Conservation (phyloP, 2,113 vertebrate species). For the Arizona elegans region DNA sequence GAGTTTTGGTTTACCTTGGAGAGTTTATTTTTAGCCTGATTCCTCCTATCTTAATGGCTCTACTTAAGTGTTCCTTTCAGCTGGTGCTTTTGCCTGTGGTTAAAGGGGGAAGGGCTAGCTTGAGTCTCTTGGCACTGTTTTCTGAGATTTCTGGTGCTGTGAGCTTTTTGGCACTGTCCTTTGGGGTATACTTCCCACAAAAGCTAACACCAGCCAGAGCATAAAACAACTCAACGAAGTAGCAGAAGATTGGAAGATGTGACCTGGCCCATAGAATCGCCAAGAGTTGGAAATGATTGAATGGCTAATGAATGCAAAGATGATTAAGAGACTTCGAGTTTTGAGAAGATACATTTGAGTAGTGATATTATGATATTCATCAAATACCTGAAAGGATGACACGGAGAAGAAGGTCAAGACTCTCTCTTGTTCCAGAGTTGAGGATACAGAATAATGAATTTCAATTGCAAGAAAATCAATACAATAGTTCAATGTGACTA, state of each 20-base stretch:
- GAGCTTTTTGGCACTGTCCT: no score
- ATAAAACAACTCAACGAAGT: not conserved
- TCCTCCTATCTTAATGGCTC: no score
- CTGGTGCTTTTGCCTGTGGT: no score
- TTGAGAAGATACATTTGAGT: not conserved
- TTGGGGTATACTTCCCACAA: no score
- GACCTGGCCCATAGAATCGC: not conserved
- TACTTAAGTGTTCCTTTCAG: no score
- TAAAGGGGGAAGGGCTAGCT: no score
- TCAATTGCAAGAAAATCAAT: not conserved
- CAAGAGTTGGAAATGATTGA: not conserved
- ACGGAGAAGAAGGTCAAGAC: not conserved
- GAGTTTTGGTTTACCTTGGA: no score
- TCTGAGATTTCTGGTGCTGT: no score
- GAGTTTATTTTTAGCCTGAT: no score
- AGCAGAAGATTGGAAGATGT: not conserved
- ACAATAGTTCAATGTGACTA: not conserved
- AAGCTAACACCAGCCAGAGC: not conserved
- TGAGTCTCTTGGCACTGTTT: no score
- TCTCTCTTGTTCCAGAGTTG: not conserved
- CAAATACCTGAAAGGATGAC: not conserved
- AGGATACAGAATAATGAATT: not conserved
- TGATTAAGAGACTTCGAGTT: not conserved
- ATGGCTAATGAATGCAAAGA: not conserved
- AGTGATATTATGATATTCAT: not conserved